These are phyloP conservation scores for Heliconius eleuchia DNA, from an alignment of 1,140 invertebrate species.

Conservation along the genomic window DNA sequence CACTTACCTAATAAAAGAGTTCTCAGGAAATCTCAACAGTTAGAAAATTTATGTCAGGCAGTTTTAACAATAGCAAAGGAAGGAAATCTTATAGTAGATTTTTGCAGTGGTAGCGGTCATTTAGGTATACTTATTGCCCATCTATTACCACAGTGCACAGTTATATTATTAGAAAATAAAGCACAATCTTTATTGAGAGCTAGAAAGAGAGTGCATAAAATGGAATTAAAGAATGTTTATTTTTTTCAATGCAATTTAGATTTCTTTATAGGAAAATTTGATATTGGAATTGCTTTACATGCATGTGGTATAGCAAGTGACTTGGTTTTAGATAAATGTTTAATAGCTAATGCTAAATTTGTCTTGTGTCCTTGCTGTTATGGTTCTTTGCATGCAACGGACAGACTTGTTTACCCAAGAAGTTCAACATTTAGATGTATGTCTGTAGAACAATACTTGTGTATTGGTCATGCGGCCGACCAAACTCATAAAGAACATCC, in stretches of 20 bases:
- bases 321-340: slow-evolving; percentile 93
- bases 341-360: slow-evolving; percentile 89
- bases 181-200: slow-evolving; percentile 91
- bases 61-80: slow-evolving; percentile 85
- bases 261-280: slow-evolving; percentile 89
- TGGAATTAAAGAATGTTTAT: slow-evolving; percentile 88
- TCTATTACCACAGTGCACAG: slow-evolving; percentile 87
- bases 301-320: slow-evolving; percentile 97
- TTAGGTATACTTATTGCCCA: slow-evolving; percentile 93
- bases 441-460: slow-evolving; percentile 86
- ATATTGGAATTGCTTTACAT: slow-evolving; percentile 94
- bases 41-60: slow-evolving; percentile 93
- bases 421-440: slow-evolving; percentile 83
- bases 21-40: slow-evolving; percentile 91
- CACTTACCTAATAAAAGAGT: slow-evolving; percentile 88
- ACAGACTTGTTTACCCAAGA: slow-evolving; percentile 88
- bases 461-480: slow-evolving; percentile 93
- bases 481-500: slow-evolving; percentile 90
- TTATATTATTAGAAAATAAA: slow-evolving; percentile 96
- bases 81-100: slow-evolving; percentile 91
- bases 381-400: slow-evolving; percentile 89
- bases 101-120: slow-evolving; percentile 96
- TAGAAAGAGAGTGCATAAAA: slow-evolving; percentile 84
- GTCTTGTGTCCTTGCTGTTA: slow-evolving; percentile 97
- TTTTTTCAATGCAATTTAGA: slow-evolving; percentile 94